Evolutionary conservation across 2,113 vertebrate species (phyloP).

Genomic region (Rutilus rutilus): DNA sequence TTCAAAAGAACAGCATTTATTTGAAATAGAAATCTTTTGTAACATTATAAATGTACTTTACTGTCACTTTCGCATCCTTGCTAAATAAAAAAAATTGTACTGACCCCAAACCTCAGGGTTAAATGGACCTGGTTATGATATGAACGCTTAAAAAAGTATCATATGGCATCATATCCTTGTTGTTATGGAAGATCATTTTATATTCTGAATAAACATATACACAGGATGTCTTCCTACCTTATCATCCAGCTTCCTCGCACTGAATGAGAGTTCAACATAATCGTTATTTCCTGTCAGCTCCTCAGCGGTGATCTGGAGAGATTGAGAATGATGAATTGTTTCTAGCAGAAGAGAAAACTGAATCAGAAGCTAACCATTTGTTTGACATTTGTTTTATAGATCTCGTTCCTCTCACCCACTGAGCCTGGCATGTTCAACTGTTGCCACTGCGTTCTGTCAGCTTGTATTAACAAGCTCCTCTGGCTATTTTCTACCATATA

Average conservation of each 20-base stretch:
- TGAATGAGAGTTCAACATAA: constrained; percentile 96
- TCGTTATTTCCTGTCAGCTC: constrained; percentile 96
- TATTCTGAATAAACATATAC: not conserved
- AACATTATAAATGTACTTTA: too few species aligned
- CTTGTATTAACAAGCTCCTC: constrained; percentile 13
- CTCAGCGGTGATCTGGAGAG: constrained; percentile 88
- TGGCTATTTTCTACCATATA: not conserved
- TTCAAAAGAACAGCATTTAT: not conserved
- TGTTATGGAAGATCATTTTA: not conserved
- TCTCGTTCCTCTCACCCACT: not conserved
- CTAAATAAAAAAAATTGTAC: not conserved
- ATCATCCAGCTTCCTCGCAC: constrained; percentile 95
- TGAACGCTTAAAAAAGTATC: not conserved
- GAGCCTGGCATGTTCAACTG: not conserved
- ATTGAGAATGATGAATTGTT: not conserved
- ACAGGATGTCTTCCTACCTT: constrained; percentile 80
- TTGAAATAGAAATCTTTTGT: not conserved
- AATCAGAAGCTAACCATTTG: not conserved
- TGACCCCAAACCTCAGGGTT: not conserved
- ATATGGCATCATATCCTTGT: not conserved
- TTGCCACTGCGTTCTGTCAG: not conserved
- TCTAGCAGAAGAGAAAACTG: not conserved
- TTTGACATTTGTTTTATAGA: constrained; percentile 29
- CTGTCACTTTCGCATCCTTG: not conserved
- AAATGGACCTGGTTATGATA: not conserved